phyloP scores from a whole-genome alignment of 1,140 invertebrate genomes.

The Mizuhopecten yessoensis region DNA sequence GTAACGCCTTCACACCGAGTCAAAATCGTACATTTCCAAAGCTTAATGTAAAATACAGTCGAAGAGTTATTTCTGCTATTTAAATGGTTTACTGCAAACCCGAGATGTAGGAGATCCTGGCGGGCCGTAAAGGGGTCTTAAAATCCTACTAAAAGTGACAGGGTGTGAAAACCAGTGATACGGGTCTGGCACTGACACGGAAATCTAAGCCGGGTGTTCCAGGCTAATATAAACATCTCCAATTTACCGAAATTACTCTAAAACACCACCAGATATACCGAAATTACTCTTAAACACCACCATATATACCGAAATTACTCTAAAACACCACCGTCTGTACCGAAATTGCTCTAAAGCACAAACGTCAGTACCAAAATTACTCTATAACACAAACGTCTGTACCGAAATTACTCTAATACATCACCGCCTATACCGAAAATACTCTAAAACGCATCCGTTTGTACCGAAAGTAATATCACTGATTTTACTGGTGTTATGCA shows the following conservation, averaged over 20 bases:
- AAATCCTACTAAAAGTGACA: not conserved
- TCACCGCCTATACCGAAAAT: not conserved
- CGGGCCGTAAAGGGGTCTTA: slow-evolving; percentile 21
- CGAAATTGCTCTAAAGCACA: not conserved
- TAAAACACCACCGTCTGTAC: not conserved
- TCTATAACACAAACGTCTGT: not conserved
- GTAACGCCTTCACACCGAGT: not conserved
- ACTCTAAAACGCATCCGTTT: not conserved
- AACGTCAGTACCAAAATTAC: not conserved
- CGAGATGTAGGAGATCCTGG: not conserved
- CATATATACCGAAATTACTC: not conserved
- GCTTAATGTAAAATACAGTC: not conserved
- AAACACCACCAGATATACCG: not conserved
- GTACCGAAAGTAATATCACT: not conserved
- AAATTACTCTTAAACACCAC: not conserved
- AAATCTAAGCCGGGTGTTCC: slow-evolving; percentile 21
- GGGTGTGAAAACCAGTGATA: slow-evolving; percentile 10
- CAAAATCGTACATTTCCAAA: not conserved
- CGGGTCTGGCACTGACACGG: slow-evolving; percentile 22
- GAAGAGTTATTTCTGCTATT: slow-evolving; percentile 7
- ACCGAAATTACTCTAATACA: not conserved
- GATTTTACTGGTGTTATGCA: not conserved
- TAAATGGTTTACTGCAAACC: slow-evolving; percentile 18
- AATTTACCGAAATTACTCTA: not conserved
- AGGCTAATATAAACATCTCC: not conserved